These are phyloP conservation scores for Sesamia inferens DNA, from an alignment of 2,888 invertebrate species.

Conservation along the genomic window DNA sequence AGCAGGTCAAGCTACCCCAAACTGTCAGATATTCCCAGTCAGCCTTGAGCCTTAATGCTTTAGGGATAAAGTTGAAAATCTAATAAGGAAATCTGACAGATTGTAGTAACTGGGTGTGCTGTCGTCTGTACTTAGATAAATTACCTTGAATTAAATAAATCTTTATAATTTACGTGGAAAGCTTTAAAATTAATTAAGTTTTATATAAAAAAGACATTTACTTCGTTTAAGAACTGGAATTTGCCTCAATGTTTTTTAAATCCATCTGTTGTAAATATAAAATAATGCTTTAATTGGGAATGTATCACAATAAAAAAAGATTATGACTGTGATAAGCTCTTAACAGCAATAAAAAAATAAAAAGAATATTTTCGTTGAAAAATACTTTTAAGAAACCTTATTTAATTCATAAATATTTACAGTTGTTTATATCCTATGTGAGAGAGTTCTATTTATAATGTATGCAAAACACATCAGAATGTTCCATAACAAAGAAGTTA, in stretches of 20 bases:
- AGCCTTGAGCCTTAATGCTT: no score
- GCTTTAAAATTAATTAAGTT: not conserved
- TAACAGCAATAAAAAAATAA: not conserved
- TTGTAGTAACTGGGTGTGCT: no score
- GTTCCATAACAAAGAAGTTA: slow-evolving; percentile 40
- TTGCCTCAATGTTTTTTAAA: not conserved
- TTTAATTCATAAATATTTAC: slow-evolving; percentile 26
- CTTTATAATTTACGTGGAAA: not conserved
- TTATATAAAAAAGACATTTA: not conserved
- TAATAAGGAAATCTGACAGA: no score
- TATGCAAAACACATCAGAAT: slow-evolving; percentile 25
- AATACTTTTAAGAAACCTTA: not conserved
- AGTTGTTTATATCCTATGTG: slow-evolving; percentile 17
- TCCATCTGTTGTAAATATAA: not conserved
- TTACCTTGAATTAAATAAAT: not conserved
- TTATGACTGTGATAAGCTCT: no score
- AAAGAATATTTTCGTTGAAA: not conserved
- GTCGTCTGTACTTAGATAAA: no score
- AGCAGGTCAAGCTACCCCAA: no score
- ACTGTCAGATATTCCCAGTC: no score
- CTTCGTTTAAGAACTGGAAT: not conserved
- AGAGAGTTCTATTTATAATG: slow-evolving; percentile 39
- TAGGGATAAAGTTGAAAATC: no score
- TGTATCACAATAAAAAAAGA: not conserved
- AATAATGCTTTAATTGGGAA: not conserved